These are phyloP conservation scores for Cotesia typhae DNA, from an alignment of 1,140 invertebrate genomes.

Conservation along the genomic window DNA sequence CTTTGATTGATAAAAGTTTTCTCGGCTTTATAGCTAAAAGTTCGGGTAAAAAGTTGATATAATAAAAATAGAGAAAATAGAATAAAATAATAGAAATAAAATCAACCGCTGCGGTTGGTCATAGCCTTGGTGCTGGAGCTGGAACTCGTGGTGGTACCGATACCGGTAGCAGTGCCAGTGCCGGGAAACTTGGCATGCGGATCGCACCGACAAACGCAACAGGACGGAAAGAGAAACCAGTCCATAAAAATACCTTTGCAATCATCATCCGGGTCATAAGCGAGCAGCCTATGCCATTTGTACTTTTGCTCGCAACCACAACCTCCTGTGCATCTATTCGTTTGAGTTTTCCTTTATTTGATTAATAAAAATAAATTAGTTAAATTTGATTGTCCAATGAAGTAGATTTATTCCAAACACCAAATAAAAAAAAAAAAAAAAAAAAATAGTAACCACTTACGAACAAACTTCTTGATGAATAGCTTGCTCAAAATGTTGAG, in stretches of 20 bases:
- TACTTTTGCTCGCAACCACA: conserved; percentile 92
- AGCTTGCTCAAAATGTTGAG: conserved; percentile 93
- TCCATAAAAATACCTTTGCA: conserved; percentile 95
- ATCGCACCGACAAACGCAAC: conserved; percentile 88
- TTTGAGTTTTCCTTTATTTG: conserved; percentile 75
- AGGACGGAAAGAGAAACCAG: conserved; percentile 94
- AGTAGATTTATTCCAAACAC: too few relatives aligned
- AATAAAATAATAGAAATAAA: background rate
- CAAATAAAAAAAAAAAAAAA: too few relatives aligned
- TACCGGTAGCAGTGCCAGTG: background rate
- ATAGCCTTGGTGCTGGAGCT: background rate
- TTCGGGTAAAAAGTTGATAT: background rate
- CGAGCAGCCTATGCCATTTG: conserved; percentile 86
- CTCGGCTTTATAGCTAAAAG: background rate
- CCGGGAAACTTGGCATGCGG: conserved; percentile 50
- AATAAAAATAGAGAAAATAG: background rate
- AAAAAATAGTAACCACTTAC: conserved; percentile 66
- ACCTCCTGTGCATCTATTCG: conserved; percentile 80
- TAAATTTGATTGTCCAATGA: too few relatives aligned
- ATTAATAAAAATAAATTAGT: conserved; percentile 51
- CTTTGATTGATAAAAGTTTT: background rate
- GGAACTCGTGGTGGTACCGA: too few relatives aligned
- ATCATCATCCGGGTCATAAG: conserved; percentile 92
- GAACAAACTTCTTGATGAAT: conserved; percentile 94
- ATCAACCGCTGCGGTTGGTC: conserved; percentile 2